Percentiles rank a stretch among this genome's conserved stretches.
phyloP scores from a whole-genome alignment of 2,888 invertebrate genomes.

The Agrotis segetum region DNA sequence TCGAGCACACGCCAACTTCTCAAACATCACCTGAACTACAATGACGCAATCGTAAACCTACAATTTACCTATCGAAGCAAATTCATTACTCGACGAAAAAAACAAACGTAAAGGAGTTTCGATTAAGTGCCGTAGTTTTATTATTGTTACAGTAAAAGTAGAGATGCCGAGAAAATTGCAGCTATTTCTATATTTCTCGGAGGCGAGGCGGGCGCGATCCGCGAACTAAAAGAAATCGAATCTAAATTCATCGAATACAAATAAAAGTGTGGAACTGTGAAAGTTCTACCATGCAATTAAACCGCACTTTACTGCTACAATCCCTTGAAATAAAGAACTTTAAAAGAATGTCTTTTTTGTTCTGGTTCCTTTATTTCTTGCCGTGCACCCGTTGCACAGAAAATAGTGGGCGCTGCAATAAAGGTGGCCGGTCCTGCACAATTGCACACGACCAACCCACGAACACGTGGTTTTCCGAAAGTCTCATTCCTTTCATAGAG shows the following conservation, averaged over 20 bases:
- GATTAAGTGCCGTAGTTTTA: conserved; percentile 65
- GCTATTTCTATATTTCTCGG: conserved; percentile 74
- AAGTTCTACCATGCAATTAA: conserved; percentile 88
- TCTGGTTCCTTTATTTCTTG: conserved; percentile 80
- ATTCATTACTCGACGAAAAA: conserved; percentile 66
- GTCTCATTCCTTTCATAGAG: conserved; percentile 67
- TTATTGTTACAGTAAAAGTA: conserved; percentile 72
- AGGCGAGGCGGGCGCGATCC: conserved; percentile 57
- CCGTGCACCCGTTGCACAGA: conserved; percentile 77
- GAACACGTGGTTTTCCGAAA: conserved; percentile 69
- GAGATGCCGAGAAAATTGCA: conserved; percentile 71
- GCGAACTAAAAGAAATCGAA: conserved; percentile 77
- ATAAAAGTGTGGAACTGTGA: conserved; percentile 81
- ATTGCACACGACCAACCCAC: conserved; percentile 73
- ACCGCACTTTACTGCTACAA: conserved; percentile 88
- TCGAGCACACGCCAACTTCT: conserved; percentile 68
- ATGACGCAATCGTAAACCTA: conserved; percentile 51
- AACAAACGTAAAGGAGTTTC: conserved; percentile 66
- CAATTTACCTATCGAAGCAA: conserved; percentile 56
- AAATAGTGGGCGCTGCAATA: conserved; percentile 81
- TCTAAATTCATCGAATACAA: conserved; percentile 85
- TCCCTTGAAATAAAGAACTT: conserved; percentile 89
- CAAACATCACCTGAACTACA: conserved; percentile 53
- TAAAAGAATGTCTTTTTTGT: conserved; percentile 86
- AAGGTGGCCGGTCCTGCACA: conserved; percentile 76